A percentile compares a stretch with the other conserved stretches of the same genome.
phyloP scores from a whole-genome alignment of 2,113 vertebrate genomes.

The Ancistrus triradiatus region DNA sequence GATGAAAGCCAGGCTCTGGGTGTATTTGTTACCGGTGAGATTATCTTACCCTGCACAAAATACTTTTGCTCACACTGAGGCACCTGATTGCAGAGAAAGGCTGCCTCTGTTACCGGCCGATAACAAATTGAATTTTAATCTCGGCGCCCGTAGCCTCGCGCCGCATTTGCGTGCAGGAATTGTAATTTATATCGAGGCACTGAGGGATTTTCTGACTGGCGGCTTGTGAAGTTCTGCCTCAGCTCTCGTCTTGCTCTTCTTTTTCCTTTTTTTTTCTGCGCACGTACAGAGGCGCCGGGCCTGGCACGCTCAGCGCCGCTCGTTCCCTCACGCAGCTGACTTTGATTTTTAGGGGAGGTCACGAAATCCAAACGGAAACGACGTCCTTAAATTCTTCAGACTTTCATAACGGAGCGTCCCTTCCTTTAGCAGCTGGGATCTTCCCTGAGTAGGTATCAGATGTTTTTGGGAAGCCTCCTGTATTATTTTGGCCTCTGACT shows the following conservation, averaged over 20 bases:
- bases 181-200: slow-evolving; percentile 31
- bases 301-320: too few relatives aligned
- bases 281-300: too few relatives aligned
- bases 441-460: too few relatives aligned
- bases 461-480: too few relatives aligned
- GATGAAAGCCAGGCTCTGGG: slow-evolving; percentile 3
- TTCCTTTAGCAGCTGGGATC: slow-evolving; percentile 4
- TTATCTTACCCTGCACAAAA: slow-evolving; percentile 23
- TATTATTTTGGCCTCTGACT: too few relatives aligned
- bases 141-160: slow-evolving; percentile 10
- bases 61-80: slow-evolving; percentile 7
- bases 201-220: too few relatives aligned
- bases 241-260: slow-evolving; percentile 8
- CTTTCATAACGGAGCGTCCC: background rate
- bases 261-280: slow-evolving; percentile 43
- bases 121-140: slow-evolving; percentile 43
- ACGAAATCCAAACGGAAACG: background rate
- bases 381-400: background rate
- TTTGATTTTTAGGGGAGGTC: slow-evolving; percentile 2
- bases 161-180: slow-evolving; percentile 11
- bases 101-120: slow-evolving; percentile 24
- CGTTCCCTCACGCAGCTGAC: too few relatives aligned
- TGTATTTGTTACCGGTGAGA: slow-evolving; percentile 19
- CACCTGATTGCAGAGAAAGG: slow-evolving; percentile 25
- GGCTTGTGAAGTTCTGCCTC: slow-evolving; percentile 2